Percentiles rank a stretch among this genome's conserved stretches.
phyloP scores from a whole-genome alignment of 2,797 vertebrate genomes.

The Rhincodon typus region DNA sequence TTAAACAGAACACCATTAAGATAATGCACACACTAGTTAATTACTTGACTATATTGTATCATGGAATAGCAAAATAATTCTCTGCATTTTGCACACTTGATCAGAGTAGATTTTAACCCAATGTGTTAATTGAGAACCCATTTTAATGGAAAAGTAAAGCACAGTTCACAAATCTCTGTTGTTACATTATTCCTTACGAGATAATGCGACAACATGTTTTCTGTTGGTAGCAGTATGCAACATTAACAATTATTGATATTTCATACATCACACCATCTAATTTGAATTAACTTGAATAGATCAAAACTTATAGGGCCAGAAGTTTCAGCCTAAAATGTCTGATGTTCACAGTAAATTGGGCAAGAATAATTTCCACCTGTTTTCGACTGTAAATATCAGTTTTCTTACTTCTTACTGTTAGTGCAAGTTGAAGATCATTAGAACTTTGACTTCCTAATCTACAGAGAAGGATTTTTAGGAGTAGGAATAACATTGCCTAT shows the following conservation, averaged over 20 bases:
- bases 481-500: not conserved
- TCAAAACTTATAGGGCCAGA: not conserved
- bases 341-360: not conserved
- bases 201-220: not conserved
- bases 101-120: not conserved
- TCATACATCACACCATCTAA: not conserved
- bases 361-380: not conserved
- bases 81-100: not conserved
- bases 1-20: not conserved
- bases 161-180: conserved; percentile 4
- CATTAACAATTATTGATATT: conserved; percentile 4
- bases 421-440: not conserved
- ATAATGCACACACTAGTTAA: conserved; percentile 1
- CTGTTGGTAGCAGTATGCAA: not conserved
- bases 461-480: not conserved
- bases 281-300: not conserved
- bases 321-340: too few relatives aligned
- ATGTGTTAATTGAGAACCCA: not conserved
- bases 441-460: not conserved
- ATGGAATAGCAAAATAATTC: conserved; percentile 4
- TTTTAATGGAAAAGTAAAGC: not conserved
- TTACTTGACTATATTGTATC: not conserved
- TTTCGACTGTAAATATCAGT: not conserved
- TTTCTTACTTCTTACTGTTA: not conserved
- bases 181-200: not conserved